Base-by-base conservation (phyloP, 2,888 invertebrate species). In the Bhutanitis thaidina region DNA sequence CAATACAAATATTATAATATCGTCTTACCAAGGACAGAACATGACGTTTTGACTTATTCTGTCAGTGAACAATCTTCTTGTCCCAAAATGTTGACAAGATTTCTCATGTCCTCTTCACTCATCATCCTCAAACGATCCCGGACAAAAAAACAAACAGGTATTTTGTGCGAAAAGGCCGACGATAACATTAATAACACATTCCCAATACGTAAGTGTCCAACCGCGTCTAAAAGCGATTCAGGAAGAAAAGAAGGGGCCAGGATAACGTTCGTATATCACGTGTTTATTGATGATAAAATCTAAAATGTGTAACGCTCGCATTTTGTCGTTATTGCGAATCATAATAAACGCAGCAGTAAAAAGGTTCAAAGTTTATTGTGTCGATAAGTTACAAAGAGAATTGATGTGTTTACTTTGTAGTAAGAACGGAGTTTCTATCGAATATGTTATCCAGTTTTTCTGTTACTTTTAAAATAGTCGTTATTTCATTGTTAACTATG, bases 291-390 rank as follows among this genome's bases (percentile, higher is more conserved):
- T 50, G 50, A 50, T 50, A 50, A 45, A 44, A 50, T 50, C 45
- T 50, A 29, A 45, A 45, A 29, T 29, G 48, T 35, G 45, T 50
- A 39, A 44, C 39, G 35, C 35, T 30, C 45, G 7, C 50, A 36
- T 40, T 40, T 38, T 35, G 32, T 27, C 47, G 52, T 57, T 55
- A 61, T 56, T 52, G 52, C 53, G 50, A 53, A 50, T 54, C 50
- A 56, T 59, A 60, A 60, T 61, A 62, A 62, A 62, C 59, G 54
- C 52, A 48, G 55, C 54, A 57, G 54, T 62, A 60, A 63, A 61
- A 50, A 44, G 44, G 44, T 45, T 45, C 35, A 45, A 50, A 50
- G 45, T 50, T 50, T 50, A 50, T 45, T 50, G 50, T 45, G 45
- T 29, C 45, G 50, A 50, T 50, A 50, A 50, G 45, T 50, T 45